Conservation (phyloP, 2,888 invertebrate species). For the Argyra leucocephala region DNA sequence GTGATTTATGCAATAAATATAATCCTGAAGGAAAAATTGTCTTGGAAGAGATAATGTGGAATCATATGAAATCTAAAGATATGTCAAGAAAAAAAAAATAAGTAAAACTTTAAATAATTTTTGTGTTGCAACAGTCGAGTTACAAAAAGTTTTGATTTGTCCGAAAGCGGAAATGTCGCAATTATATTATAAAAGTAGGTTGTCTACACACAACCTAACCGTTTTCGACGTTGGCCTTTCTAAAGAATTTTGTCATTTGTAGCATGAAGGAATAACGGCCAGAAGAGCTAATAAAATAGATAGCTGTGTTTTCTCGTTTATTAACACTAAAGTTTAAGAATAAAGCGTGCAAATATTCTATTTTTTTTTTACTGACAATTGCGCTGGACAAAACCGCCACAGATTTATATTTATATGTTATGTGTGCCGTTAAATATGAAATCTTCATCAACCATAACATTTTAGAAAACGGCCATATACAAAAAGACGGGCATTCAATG, state of each 20-base stretch:
- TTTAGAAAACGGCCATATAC: slow-evolving; percentile 14
- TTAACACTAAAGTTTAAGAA: slow-evolving; percentile 8
- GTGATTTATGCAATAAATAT: slow-evolving; percentile 15
- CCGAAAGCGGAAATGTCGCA: no score
- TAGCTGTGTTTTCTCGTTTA: slow-evolving; percentile 9
- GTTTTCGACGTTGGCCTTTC: no score
- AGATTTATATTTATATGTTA: slow-evolving; percentile 1
- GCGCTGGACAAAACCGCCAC: slow-evolving; percentile 14
- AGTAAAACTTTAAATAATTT: no score
- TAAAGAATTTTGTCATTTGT: no score
- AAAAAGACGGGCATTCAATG: slow-evolving; percentile 17
- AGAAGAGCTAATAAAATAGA: slow-evolving; percentile 12
- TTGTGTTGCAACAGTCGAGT: no score
- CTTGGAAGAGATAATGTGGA: no score
- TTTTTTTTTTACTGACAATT: slow-evolving; percentile 14
- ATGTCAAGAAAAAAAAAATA: no score
- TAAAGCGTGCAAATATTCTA: neutral
- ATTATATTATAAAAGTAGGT: no score
- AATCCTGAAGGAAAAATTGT: no score
- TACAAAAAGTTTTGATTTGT: no score
- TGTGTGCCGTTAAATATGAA: slow-evolving; percentile 13
- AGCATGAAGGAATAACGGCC: slow-evolving; percentile 9
- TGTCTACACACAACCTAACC: no score
- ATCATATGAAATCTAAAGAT: no score
- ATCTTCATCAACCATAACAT: slow-evolving; percentile 14